Evolutionary conservation across 2,113 vertebrate species (phyloP).

Genomic region (pig (Sus scrofa)): DNA sequence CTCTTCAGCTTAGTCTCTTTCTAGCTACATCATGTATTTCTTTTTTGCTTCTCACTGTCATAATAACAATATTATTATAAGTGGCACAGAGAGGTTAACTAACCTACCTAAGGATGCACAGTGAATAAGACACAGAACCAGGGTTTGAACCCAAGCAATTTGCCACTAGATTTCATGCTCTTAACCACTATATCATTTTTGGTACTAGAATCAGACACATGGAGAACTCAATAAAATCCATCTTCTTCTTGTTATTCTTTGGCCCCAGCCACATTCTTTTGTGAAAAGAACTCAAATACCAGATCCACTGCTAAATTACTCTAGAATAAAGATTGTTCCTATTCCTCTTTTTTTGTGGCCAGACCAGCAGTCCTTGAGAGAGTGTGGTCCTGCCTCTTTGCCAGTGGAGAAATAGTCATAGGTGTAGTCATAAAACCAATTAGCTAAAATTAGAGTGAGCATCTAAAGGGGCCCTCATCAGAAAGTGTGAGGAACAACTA

Average conservation of each 20-base stretch:
- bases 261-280: not conserved
- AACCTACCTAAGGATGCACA: not conserved
- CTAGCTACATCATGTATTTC: not conserved
- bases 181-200: not conserved
- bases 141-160: not conserved
- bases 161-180: not conserved
- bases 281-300: not conserved
- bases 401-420: not conserved
- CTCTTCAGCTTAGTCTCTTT: not conserved
- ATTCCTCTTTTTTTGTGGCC: not conserved
- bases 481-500: not conserved
- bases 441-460: not conserved
- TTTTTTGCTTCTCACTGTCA: not conserved
- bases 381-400: not conserved
- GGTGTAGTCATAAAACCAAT: not conserved
- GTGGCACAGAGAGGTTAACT: not conserved
- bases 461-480: not conserved
- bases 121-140: not conserved
- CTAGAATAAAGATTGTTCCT: not conserved
- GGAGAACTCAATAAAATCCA: not conserved
- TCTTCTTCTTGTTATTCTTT: constrained; percentile 16
- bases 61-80: not conserved
- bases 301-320: not conserved
- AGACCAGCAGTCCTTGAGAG: not conserved
- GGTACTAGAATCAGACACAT: not conserved